phyloP scores from a whole-genome alignment of 1,140 invertebrate species.

The Oreohelix idahoensis region DNA sequence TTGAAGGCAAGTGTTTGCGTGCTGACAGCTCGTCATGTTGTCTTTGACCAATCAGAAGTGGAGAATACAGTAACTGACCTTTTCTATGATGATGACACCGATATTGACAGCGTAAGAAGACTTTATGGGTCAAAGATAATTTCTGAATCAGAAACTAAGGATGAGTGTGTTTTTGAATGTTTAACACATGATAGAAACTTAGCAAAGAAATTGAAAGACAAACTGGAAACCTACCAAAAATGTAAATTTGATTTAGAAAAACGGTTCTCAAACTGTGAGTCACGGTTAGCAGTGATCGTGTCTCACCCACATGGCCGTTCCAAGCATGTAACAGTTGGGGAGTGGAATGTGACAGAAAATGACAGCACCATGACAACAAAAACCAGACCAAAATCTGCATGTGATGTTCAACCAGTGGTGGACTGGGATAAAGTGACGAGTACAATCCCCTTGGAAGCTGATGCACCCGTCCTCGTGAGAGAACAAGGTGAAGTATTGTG shows the following conservation, averaged over 20 bases:
- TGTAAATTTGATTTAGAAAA: not conserved
- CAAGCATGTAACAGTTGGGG: not conserved
- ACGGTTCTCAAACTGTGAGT: too few species aligned
- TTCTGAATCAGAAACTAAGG: not conserved
- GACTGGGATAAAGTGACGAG: too few species aligned
- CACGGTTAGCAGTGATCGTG: not conserved
- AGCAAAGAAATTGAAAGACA: not conserved
- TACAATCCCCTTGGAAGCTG: too few species aligned
- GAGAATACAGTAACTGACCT: not conserved
- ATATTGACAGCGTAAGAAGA: not conserved
- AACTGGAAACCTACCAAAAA: not conserved
- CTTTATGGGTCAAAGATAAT: not conserved
- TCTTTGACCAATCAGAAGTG: not conserved
- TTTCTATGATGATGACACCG: not conserved
- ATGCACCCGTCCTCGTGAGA: too few species aligned
- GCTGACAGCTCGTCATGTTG: conserved; percentile 2
- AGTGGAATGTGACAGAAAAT: not conserved
- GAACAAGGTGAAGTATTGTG: too few species aligned
- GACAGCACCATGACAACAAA: too few species aligned
- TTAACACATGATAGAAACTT: not conserved
- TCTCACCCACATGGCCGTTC: not conserved
- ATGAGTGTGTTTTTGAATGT: conserved; percentile 12
- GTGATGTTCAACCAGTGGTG: too few species aligned
- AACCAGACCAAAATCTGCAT: too few species aligned
- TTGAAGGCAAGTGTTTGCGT: not conserved